A percentile compares a stretch with the other conserved stretches of the same genome.
phyloP scores from a whole-genome alignment of 1,140 invertebrate species.

The Apocrypta bakeri region DNA sequence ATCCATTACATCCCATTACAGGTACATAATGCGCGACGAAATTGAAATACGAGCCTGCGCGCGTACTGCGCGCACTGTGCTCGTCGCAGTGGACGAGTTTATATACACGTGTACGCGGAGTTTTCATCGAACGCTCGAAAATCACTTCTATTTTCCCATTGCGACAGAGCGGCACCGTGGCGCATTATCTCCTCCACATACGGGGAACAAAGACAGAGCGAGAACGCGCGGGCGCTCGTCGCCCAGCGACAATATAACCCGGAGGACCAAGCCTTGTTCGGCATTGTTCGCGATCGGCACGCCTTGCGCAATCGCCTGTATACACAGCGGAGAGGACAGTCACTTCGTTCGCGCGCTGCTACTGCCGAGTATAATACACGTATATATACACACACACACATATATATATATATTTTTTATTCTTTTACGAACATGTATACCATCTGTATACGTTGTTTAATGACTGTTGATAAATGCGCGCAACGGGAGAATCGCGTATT shows the following conservation, averaged over 20 bases:
- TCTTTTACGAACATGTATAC: no score
- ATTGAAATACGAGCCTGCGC: not conserved
- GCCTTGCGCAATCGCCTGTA: conserved; percentile 39
- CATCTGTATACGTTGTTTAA: not conserved
- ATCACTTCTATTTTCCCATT: not conserved
- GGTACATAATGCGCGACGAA: not conserved
- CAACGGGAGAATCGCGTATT: not conserved
- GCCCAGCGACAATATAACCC: conserved; percentile 39
- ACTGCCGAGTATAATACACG: not conserved
- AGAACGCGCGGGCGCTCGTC: not conserved
- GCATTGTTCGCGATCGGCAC: conserved; percentile 47
- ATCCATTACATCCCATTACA: not conserved
- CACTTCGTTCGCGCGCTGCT: not conserved
- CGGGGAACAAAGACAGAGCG: not conserved
- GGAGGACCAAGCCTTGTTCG: conserved; percentile 49
- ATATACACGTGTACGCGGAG: not conserved
- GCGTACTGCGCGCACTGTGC: no score
- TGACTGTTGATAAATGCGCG: not conserved
- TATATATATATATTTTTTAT: no score
- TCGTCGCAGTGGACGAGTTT: no score
- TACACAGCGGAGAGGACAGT: conserved; percentile 26
- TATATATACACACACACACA: no score
- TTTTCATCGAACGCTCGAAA: not conserved
- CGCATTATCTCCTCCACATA: not conserved
- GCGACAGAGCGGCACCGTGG: not conserved